Evolutionary conservation across 2,888 invertebrate species (phyloP).

Genomic region (Pandemis heparana): DNA sequence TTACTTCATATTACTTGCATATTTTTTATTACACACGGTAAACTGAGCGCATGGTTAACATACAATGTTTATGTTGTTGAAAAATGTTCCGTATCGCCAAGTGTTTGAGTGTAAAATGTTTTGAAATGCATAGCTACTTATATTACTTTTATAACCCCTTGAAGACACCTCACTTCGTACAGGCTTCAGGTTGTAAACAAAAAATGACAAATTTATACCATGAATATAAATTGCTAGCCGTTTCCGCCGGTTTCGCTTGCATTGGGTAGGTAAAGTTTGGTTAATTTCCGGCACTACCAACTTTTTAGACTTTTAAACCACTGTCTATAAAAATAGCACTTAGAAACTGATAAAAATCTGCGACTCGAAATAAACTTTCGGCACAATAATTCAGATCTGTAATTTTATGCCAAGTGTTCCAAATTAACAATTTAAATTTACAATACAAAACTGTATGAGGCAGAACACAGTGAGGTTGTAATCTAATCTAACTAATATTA

Average conservation of each 20-base stretch:
- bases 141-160: slow-evolving; percentile 35
- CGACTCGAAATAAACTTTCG: too few species aligned
- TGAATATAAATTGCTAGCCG: slow-evolving; percentile 7
- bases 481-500: too few species aligned
- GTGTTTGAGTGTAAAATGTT: background rate
- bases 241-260: background rate
- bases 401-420: too few species aligned
- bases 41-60: slow-evolving; percentile 19
- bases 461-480: too few species aligned
- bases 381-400: too few species aligned
- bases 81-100: slow-evolving; percentile 10
- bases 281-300: background rate
- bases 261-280: background rate
- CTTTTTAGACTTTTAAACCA: too few species aligned
- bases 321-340: too few species aligned
- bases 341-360: too few species aligned
- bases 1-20: slow-evolving; percentile 43
- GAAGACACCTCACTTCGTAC: slow-evolving; percentile 31
- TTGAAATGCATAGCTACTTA: background rate
- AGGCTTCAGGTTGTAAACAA: slow-evolving; percentile 34
- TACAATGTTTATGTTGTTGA: background rate
- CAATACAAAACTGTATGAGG: too few species aligned
- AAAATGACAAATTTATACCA: slow-evolving; percentile 40
- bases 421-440: too few species aligned
- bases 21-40: slow-evolving; percentile 39